These are phyloP conservation scores for Lasiurus borealis DNA, from an alignment of 2,113 vertebrate genomes.

Conservation along the genomic window DNA sequence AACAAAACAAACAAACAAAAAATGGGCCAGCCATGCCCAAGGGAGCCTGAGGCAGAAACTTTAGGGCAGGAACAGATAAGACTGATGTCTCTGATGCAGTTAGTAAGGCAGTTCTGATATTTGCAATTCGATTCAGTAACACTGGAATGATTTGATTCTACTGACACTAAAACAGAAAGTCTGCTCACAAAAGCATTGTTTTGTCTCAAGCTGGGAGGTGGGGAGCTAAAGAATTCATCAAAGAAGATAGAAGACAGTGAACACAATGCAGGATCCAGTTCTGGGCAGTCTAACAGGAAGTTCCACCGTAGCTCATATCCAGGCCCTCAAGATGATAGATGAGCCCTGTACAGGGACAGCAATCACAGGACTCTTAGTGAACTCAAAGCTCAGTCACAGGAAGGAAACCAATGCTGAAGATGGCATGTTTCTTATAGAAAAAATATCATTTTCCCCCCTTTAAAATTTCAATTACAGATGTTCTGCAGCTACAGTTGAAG, in stretches of 20 bases:
- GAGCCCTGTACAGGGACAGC: not conserved
- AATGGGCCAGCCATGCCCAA: slow-evolving; percentile 63
- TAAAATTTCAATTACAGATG: not conserved
- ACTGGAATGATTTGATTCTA: slow-evolving; percentile 54
- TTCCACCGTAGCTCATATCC: not conserved
- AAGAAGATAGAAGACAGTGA: not conserved
- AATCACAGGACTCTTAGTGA: not conserved
- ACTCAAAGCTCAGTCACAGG: not conserved
- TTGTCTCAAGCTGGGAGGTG: not conserved
- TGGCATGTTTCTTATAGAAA: not conserved
- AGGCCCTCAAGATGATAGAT: not conserved
- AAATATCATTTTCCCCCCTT: not conserved
- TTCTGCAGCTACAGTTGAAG: not conserved
- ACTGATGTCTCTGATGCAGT: slow-evolving; percentile 55
- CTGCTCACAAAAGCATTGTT: slow-evolving; percentile 55
- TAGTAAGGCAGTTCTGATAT: slow-evolving; percentile 53
- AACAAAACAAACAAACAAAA: not conserved
- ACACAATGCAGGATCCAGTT: not conserved
- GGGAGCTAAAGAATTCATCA: slow-evolving; percentile 50
- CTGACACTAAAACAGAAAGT: slow-evolving; percentile 48
- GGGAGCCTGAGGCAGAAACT: slow-evolving; percentile 68
- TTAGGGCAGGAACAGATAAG: slow-evolving; percentile 59
- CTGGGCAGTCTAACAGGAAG: slow-evolving; percentile 5
- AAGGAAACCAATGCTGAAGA: not conserved
- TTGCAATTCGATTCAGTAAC: slow-evolving; percentile 50